phyloP scores from a whole-genome alignment of 2,113 vertebrate genomes.

The Plestiodon gilberti region DNA sequence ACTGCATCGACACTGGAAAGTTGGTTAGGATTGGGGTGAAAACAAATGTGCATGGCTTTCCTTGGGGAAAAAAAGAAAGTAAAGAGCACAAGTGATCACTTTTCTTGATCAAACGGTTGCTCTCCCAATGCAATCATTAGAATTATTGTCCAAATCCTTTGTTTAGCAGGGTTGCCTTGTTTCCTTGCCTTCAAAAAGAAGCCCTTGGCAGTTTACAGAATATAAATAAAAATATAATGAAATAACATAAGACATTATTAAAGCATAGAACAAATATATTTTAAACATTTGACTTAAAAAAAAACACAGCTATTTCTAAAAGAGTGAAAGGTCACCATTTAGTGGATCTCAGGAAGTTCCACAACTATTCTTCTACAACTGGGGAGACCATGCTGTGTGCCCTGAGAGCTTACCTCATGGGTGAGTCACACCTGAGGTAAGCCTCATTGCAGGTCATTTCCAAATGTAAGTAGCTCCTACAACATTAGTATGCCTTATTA shows the following conservation, averaged over 20 bases:
- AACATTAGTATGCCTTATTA: neutral
- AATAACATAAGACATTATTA: too few species aligned
- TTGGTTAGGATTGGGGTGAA: too few species aligned
- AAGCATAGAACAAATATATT: too few species aligned
- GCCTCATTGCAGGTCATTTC: neutral
- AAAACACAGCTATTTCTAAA: neutral
- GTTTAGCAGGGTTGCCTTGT: neutral
- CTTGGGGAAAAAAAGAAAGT: neutral
- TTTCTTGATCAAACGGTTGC: constrained; percentile 9
- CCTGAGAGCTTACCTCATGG: neutral
- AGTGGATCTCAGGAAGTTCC: too few species aligned
- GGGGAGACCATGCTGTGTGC: neutral
- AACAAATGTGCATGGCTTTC: neutral
- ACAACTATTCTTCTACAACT: neutral
- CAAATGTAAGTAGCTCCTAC: neutral
- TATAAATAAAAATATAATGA: too few species aligned
- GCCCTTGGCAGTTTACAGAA: too few species aligned
- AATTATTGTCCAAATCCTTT: constrained; percentile 3
- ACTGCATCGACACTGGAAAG: too few species aligned
- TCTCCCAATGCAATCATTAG: constrained; percentile 1
- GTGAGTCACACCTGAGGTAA: neutral
- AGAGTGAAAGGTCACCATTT: neutral
- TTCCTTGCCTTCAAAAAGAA: too few species aligned
- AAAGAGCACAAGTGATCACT: constrained; percentile 14
- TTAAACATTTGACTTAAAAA: too few species aligned